Conservation (phyloP, 2,797 vertebrate species). For the Girardinus metallicus region DNA sequence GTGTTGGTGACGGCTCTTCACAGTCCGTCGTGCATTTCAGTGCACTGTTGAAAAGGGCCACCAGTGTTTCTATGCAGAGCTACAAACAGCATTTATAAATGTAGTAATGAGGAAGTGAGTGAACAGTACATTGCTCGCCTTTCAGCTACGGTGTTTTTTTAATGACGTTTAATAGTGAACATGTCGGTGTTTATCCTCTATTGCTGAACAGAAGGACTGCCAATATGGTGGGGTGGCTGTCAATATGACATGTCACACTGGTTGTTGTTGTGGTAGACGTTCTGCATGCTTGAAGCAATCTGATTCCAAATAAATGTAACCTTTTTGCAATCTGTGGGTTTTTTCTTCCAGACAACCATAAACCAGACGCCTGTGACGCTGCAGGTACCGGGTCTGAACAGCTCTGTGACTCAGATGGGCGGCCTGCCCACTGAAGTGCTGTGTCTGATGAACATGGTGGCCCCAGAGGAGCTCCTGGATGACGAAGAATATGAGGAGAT, state of each 20-base stretch:
- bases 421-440: constrained; percentile 93
- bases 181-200: neutral
- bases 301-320: neutral
- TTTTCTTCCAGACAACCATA: constrained; percentile 86
- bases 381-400: constrained; percentile 93
- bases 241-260: neutral
- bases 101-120: neutral
- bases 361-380: constrained; percentile 95
- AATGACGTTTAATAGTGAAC: neutral
- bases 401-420: constrained; percentile 91
- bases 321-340: neutral
- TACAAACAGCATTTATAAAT: neutral
- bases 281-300: neutral
- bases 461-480: constrained; percentile 91
- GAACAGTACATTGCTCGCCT: neutral
- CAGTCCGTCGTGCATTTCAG: neutral
- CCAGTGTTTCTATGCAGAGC: neutral
- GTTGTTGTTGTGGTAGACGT: neutral
- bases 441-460: constrained; percentile 97
- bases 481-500: constrained; percentile 96
- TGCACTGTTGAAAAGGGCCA: neutral
- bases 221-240: neutral
- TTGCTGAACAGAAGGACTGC: neutral
- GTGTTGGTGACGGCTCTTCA: no score
- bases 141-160: neutral